A percentile compares a stretch with the other conserved stretches of the same genome.
phyloP scores from a whole-genome alignment of 2,113 vertebrate species.

The Elanoides forficatus region DNA sequence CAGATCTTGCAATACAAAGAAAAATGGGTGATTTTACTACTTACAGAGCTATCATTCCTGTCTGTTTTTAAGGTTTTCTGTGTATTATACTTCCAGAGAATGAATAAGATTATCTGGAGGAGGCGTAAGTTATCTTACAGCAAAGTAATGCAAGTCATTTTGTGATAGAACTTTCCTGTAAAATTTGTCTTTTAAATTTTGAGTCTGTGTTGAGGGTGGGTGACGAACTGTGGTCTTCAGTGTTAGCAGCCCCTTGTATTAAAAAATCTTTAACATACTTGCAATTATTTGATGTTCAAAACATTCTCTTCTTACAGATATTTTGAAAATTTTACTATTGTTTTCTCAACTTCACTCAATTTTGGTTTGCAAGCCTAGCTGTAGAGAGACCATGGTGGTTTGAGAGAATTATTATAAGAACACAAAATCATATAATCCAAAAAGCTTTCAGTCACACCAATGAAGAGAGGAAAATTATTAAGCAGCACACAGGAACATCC shows the following conservation, averaged over 20 bases:
- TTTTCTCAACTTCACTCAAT: neutral
- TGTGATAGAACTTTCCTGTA: neutral
- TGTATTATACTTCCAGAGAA: neutral
- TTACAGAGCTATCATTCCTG: neutral
- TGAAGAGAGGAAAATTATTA: neutral
- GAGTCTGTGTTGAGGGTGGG: neutral
- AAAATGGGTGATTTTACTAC: neutral
- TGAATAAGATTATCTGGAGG: neutral
- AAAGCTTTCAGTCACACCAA: neutral
- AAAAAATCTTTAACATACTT: neutral
- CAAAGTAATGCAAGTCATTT: neutral
- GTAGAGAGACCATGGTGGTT: neutral
- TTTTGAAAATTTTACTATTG: neutral
- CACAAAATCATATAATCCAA: neutral
- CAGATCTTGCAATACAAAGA: neutral
- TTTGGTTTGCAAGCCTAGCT: neutral
- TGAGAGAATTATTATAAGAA: neutral
- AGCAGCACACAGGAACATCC: neutral
- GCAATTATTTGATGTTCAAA: neutral
- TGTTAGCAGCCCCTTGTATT: neutral
- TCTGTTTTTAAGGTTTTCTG: neutral
- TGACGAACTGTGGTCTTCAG: neutral
- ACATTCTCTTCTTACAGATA: neutral
- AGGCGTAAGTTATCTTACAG: neutral
- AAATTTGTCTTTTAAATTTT: neutral